Conservation (phyloP, 2,113 vertebrate species). For the Aptenodytes patagonicus region DNA sequence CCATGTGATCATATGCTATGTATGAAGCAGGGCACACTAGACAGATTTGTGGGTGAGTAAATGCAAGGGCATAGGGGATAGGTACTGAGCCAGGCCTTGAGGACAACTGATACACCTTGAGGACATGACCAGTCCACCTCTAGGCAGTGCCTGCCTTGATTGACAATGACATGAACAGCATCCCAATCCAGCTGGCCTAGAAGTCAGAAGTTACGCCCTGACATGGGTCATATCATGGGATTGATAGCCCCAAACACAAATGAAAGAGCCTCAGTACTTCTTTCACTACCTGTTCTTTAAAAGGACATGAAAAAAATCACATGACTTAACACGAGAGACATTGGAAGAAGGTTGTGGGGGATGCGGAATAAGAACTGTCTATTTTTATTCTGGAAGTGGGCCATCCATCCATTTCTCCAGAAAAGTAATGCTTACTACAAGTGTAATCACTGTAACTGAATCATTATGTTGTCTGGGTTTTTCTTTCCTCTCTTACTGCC, state of each 20-base stretch:
- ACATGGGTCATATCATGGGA: background rate
- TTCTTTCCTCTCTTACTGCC: constrained; percentile 21
- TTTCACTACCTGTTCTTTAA: background rate
- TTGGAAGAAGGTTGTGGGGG: background rate
- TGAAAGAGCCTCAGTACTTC: background rate
- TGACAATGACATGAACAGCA: background rate
- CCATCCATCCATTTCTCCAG: constrained; percentile 13
- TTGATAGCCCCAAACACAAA: background rate
- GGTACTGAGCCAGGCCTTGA: background rate
- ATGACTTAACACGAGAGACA: background rate
- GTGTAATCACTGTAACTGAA: constrained; percentile 47
- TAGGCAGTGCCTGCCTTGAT: background rate
- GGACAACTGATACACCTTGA: background rate
- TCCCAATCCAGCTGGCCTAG: background rate
- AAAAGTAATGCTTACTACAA: constrained; percentile 44
- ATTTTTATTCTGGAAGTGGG: constrained; percentile 37
- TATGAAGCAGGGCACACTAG: background rate
- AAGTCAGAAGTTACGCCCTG: background rate
- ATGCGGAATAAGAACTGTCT: background rate
- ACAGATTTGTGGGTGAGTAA: background rate
- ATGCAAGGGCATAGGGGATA: background rate
- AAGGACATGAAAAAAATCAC: background rate
- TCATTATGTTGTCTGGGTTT: constrained; percentile 35
- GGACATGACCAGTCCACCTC: background rate
- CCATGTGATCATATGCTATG: no score